Evolutionary conservation across 2,888 invertebrate genomes (phyloP).

Genomic region (Andrena bicolor): DNA sequence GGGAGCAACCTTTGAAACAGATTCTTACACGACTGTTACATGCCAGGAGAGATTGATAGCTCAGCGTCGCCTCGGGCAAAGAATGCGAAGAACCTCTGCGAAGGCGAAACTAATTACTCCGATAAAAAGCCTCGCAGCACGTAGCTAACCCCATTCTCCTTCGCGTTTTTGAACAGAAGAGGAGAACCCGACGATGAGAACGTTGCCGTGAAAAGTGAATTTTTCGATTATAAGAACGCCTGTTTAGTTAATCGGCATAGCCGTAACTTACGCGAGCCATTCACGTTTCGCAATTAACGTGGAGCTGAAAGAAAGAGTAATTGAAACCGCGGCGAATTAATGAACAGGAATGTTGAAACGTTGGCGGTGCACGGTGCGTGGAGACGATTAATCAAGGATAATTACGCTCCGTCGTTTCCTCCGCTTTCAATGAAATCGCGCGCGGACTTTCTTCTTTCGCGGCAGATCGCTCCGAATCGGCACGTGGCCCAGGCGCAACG

Average conservation of each 20-base stretch:
- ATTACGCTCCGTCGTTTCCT: conserved; percentile 16
- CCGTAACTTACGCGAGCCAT: background rate
- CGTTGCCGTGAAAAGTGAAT: background rate
- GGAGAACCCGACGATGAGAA: background rate
- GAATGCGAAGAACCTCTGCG: conserved; percentile 52
- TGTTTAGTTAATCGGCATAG: background rate
- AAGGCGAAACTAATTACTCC: conserved; percentile 57
- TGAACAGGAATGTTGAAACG: conserved; percentile 25
- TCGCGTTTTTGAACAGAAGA: background rate
- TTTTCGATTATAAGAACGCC: background rate
- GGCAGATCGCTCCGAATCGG: conserved; percentile 49
- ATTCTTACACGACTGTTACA: conserved; percentile 32
- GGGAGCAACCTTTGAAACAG: conserved; percentile 4
- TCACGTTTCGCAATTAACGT: conserved; percentile 40
- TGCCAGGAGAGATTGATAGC: conserved; percentile 36
- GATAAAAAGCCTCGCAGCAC: conserved; percentile 8
- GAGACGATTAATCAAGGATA: conserved; percentile 36
- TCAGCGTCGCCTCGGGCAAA: conserved; percentile 24
- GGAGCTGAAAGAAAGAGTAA: conserved; percentile 17
- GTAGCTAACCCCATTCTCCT: conserved; percentile 27
- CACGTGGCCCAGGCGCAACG: conserved; percentile 56
- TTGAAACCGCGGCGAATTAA: conserved; percentile 12
- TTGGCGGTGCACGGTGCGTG: background rate
- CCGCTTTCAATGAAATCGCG: conserved; percentile 36
- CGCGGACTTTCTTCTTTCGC: conserved; percentile 61